A percentile compares a stretch with the other conserved stretches of the same genome.
Conservation (phyloP, 2,888 invertebrate genomes). For the Actias luna region DNA sequence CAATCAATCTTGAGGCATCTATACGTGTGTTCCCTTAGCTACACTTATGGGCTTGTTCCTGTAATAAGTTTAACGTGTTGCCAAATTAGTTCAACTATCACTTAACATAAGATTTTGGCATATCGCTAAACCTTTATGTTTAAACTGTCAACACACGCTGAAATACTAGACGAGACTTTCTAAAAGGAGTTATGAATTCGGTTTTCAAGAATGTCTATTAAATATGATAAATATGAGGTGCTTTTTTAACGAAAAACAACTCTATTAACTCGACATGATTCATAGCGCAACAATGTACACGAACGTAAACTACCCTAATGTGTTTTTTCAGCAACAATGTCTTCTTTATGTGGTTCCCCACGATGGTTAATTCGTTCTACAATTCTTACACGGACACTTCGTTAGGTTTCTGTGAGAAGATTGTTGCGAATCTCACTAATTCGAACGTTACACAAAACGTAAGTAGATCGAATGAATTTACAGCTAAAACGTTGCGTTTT, state of each 20-base stretch:
- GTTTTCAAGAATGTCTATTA: background rate
- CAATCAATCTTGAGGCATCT: too few relatives aligned
- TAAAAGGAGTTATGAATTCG: background rate
- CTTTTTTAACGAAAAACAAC: background rate
- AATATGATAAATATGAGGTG: background rate
- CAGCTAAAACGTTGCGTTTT: too few relatives aligned
- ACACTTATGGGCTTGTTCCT: too few relatives aligned
- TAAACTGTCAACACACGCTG: too few relatives aligned
- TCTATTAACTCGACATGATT: background rate
- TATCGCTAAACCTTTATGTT: too few relatives aligned
- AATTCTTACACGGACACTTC: constrained; percentile 24
- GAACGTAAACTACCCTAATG: background rate
- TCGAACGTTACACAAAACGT: background rate
- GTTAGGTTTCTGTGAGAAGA: constrained; percentile 34
- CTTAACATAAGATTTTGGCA: too few relatives aligned
- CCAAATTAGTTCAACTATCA: too few relatives aligned
- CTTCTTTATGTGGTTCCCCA: constrained; percentile 68
- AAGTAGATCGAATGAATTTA: too few relatives aligned
- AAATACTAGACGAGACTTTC: background rate
- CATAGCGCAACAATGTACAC: background rate
- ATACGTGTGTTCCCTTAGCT: too few relatives aligned
- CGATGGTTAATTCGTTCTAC: constrained; percentile 61
- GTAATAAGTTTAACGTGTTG: too few relatives aligned
- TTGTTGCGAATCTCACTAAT: constrained; percentile 27
- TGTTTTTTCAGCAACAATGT: constrained; percentile 50